Base-by-base conservation (phyloP, 2,113 vertebrate species). In the Nothoprocta perdicaria region DNA sequence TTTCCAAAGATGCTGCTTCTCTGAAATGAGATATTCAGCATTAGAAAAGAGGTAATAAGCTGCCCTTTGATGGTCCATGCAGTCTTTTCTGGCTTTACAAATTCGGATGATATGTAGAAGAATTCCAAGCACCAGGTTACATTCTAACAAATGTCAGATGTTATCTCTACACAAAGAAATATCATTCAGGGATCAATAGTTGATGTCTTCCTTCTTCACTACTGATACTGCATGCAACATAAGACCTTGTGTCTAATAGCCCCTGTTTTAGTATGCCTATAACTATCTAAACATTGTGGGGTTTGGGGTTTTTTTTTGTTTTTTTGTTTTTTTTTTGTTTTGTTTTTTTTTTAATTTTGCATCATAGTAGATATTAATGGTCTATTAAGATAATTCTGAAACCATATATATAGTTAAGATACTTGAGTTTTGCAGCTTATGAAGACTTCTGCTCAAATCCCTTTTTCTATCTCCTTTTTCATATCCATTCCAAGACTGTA, bases 381-480 rank as follows among this genome's bases (percentile, higher is more conserved):
- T 35, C 83, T 83, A 90, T 86, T 62, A 86, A 81, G 27, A 35
- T n/a, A 80, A 88, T 50, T 77, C 40, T 74, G 40, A 86, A 91
- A 88, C 33, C 43, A 35, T 67, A 90, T 92, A 89, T 62, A 82
- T 83, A 94, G 65, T 75, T 26, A 84, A 46, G 9, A 29, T 31
- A 14, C 12, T 5, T 78, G 57, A 6, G 27, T 61, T 84, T 93
- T 92, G 8, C 22, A 86, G 53, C 35, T 17, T 73, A 58, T 86
- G 62, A 78, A 86, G 23, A 13, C 29, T 90, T 88, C 31, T 55
- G 19, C 46, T 86, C 21, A 71, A 90, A 68, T 33, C 21, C 27
- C 17, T 84, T 50, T 48, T 75, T 86, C 73, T 58, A 38, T 3
- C 86, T 83, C 29, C 23, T 71, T 90, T 86, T 86, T 55, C 12